Evolutionary conservation across 2,113 vertebrate genomes (phyloP).

Genomic region (Columba livia): DNA sequence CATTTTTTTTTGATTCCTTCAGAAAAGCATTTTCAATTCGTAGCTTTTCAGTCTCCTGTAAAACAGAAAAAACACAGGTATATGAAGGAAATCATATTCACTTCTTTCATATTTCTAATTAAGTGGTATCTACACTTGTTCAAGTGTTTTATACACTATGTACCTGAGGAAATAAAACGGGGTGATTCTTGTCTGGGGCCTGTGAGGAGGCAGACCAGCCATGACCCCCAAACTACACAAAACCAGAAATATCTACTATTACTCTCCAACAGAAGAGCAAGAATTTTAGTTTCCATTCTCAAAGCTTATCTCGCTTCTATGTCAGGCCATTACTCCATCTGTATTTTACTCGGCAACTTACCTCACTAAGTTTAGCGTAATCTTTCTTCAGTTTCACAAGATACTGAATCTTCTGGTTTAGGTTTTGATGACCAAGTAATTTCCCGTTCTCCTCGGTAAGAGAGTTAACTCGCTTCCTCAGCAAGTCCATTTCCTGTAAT

Average conservation of each 20-base stretch:
- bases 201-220: neutral
- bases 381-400: constrained; percentile 95
- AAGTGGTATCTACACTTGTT: neutral
- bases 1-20: constrained; percentile 72
- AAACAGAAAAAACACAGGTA: neutral
- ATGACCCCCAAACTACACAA: neutral
- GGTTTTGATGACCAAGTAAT: constrained; percentile 91
- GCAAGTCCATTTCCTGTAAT: constrained; percentile 83
- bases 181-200: neutral
- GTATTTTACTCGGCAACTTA: constrained; percentile 30
- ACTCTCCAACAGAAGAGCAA: neutral
- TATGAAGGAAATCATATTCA: neutral
- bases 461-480: constrained; percentile 84
- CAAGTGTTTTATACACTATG: neutral
- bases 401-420: constrained; percentile 95
- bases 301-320: neutral
- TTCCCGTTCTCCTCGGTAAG: constrained; percentile 95
- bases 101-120: neutral
- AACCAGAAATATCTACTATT: neutral
- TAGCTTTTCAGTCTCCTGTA: constrained; percentile 85
- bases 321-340: neutral
- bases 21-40: constrained; percentile 78
- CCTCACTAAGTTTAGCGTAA: constrained; percentile 87
- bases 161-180: neutral
- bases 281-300: neutral